A percentile compares a stretch with the other conserved stretches of the same genome.
These are phyloP conservation scores for Rhadinocentrus ornatus DNA, from an alignment of 2,797 vertebrate genomes.

Conservation along the genomic window DNA sequence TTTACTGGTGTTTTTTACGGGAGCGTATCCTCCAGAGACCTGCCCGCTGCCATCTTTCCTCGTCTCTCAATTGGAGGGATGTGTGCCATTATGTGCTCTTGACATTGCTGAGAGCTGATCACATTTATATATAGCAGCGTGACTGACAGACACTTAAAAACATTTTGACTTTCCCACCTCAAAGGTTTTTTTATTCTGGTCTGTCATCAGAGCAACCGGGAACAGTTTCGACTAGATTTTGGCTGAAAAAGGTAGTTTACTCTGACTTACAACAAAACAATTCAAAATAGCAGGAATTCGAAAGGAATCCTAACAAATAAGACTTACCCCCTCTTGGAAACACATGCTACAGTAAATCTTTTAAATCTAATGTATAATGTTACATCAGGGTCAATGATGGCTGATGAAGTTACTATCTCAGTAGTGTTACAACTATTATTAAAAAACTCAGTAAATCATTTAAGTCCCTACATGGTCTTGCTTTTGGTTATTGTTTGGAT, in stretches of 20 bases:
- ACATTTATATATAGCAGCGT: slow-evolving; percentile 36
- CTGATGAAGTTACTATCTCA: neutral
- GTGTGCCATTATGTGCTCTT: slow-evolving; percentile 45
- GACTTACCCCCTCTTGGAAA: no score
- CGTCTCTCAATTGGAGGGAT: slow-evolving; percentile 34
- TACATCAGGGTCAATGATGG: neutral
- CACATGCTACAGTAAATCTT: no score
- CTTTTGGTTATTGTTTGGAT: neutral
- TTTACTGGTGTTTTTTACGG: slow-evolving; percentile 28
- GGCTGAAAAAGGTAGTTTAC: neutral
- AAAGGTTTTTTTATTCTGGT: slow-evolving; percentile 25
- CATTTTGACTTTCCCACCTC: slow-evolving; percentile 54
- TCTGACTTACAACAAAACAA: neutral
- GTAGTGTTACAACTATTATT: neutral
- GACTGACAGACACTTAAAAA: slow-evolving; percentile 47
- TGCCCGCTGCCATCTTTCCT: slow-evolving; percentile 48
- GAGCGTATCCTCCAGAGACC: slow-evolving; percentile 44
- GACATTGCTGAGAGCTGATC: slow-evolving; percentile 45
- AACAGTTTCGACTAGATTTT: neutral
- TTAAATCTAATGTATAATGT: no score
- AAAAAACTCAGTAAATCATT: no score
- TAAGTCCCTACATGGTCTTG: no score
- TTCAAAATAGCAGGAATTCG: neutral
- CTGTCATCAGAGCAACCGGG: slow-evolving; percentile 10
- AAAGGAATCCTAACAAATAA: neutral